Conservation (phyloP, 64 coral and sea anemone species). For the Montipora capricornis region DNA sequence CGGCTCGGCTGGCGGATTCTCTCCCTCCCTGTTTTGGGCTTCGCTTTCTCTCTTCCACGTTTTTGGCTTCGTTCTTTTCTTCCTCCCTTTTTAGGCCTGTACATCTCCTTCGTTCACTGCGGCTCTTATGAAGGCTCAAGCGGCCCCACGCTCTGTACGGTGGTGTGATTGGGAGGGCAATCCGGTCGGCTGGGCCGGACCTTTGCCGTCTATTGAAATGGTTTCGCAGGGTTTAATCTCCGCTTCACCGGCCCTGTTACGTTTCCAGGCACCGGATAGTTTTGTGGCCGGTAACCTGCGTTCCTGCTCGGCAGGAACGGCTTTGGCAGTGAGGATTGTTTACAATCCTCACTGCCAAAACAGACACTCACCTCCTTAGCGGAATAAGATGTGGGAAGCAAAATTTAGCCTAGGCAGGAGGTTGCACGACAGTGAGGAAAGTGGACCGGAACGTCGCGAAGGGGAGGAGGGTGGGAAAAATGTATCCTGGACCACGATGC, state of each 20-base stretch:
- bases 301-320: neutral
- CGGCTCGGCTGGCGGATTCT: too few species aligned
- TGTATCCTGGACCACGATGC: too few species aligned
- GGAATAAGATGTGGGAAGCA: too few species aligned
- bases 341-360: too few species aligned
- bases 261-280: neutral
- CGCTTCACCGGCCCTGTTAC: neutral
- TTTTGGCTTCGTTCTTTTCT: conserved; percentile 12
- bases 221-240: neutral
- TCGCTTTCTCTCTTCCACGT: neutral
- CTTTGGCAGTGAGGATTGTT: too few species aligned
- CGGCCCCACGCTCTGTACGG: too few species aligned
- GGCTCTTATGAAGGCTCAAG: too few species aligned
- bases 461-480: too few species aligned
- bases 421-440: too few species aligned
- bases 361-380: too few species aligned
- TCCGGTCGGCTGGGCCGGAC: conserved; percentile 2
- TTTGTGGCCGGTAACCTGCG: conserved; percentile 1
- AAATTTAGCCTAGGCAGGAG: too few species aligned
- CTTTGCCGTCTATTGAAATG: neutral
- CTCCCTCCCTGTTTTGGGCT: neutral
- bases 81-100: neutral
- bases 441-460: too few species aligned
- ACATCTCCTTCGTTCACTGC: neutral
- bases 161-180: neutral